phyloP scores from a whole-genome alignment of 2,113 vertebrate genomes.

The Aspiorhynchus laticeps region DNA sequence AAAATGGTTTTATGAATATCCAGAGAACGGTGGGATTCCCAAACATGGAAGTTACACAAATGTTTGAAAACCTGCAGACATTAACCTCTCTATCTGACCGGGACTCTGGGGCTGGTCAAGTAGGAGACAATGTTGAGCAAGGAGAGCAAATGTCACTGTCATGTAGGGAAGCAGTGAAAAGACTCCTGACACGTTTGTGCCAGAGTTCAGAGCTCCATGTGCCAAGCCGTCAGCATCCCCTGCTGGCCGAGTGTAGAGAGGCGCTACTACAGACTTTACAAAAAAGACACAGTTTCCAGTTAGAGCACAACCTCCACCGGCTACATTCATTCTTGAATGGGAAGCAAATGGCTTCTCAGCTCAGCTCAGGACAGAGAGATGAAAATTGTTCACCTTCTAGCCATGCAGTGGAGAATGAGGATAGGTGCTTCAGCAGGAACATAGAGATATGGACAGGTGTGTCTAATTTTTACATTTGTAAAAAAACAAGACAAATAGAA shows the following conservation, averaged over 20 bases:
- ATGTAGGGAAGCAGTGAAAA: constrained; percentile 49
- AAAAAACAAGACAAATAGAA: not conserved
- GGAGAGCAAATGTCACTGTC: not conserved
- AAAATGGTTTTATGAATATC: not conserved
- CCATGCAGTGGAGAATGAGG: not conserved
- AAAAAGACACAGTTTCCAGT: constrained; percentile 69
- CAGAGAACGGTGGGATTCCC: constrained; percentile 16
- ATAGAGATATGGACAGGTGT: constrained; percentile 57
- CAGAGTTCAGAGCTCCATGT: constrained; percentile 66
- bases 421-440: not conserved
- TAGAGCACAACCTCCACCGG: constrained; percentile 67
- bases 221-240: constrained; percentile 64
- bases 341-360: not conserved
- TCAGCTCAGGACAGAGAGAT: constrained; percentile 11
- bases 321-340: constrained; percentile 40
- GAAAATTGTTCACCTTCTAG: constrained; percentile 20
- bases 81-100: constrained; percentile 33
- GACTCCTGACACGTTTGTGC: constrained; percentile 70
- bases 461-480: not conserved
- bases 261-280: constrained; percentile 69
- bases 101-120: not conserved
- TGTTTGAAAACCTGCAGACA: not conserved
- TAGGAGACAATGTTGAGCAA: not conserved
- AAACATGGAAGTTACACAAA: not conserved
- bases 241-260: constrained; percentile 74